Percentiles rank a stretch among this genome's conserved stretches.
phyloP scores from a whole-genome alignment of 2,888 invertebrate species.

The Ptychoptera contaminata region DNA sequence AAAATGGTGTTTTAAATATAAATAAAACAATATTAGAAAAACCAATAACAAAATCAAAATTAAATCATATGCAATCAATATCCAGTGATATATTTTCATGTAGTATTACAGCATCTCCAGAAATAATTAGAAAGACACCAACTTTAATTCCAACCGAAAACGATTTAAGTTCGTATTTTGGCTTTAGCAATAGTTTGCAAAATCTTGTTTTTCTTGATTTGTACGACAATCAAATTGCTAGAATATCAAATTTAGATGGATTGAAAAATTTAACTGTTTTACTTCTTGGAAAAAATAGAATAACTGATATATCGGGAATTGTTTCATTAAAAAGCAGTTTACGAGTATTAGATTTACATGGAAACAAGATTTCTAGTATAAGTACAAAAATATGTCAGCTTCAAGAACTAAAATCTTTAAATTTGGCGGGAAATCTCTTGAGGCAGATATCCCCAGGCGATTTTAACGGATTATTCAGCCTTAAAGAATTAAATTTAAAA shows the following conservation, averaged over 20 bases:
- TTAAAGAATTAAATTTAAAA: slow-evolving; percentile 78
- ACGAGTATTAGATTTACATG: slow-evolving; percentile 85
- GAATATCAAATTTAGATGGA: slow-evolving; percentile 60
- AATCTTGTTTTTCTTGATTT: slow-evolving; percentile 84
- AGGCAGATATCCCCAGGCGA: slow-evolving; percentile 59
- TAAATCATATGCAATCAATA: no score
- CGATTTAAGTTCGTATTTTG: neutral
- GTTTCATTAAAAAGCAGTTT: slow-evolving; percentile 38
- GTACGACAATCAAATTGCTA: slow-evolving; percentile 88
- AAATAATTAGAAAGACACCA: neutral
- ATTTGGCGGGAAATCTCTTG: slow-evolving; percentile 84
- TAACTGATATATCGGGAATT: slow-evolving; percentile 25
- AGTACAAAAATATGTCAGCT: slow-evolving; percentile 39
- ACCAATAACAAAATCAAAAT: no score
- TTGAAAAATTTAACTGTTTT: slow-evolving; percentile 70
- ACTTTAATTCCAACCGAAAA: neutral
- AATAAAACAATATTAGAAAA: no score
- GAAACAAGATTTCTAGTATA: slow-evolving; percentile 58
- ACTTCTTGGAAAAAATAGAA: slow-evolving; percentile 78
- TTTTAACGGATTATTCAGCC: slow-evolving; percentile 56
- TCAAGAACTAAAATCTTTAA: slow-evolving; percentile 70
- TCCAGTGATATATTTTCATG: neutral
- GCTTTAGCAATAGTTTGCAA: slow-evolving; percentile 9
- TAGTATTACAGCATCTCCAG: neutral
- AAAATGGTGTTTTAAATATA: no score